Percentiles rank a stretch among this genome's conserved stretches.
phyloP scores from a whole-genome alignment of 2,888 invertebrate genomes.

The Mythimna ferrago region DNA sequence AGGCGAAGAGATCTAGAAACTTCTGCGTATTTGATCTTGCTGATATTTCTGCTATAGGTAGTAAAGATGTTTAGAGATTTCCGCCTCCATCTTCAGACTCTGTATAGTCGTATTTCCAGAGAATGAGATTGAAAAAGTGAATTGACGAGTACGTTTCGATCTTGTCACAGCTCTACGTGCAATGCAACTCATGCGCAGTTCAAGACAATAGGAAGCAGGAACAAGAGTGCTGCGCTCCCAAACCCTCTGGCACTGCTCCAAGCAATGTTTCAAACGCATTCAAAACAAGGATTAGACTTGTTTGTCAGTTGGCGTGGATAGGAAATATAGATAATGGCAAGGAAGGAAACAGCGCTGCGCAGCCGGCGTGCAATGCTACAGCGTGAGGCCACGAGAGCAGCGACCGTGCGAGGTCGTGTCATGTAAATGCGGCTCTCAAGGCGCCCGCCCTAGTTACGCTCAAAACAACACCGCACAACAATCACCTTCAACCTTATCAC shows the following conservation, averaged over 20 bases:
- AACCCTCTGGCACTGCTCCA: conserved; percentile 33
- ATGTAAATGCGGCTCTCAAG: conserved; percentile 88
- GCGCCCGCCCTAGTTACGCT: conserved; percentile 85
- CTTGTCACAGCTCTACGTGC: background rate
- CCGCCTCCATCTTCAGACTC: background rate
- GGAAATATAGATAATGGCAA: conserved; percentile 80
- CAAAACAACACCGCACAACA: conserved; percentile 59
- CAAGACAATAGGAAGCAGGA: conserved; percentile 25
- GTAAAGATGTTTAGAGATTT: background rate
- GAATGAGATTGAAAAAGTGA: background rate
- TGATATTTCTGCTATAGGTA: conserved; percentile 3
- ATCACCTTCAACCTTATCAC: conserved; percentile 67
- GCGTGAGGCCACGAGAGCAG: conserved; percentile 80
- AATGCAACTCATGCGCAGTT: conserved; percentile 31
- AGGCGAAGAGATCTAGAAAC: conserved; percentile 19
- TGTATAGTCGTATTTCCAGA: background rate
- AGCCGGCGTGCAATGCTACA: conserved; percentile 72
- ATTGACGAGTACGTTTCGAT: background rate
- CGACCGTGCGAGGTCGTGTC: conserved; percentile 86
- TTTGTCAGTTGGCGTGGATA: conserved; percentile 67
- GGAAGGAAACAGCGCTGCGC: conserved; percentile 84
- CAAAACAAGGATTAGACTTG: conserved; percentile 61
- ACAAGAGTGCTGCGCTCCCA: conserved; percentile 11
- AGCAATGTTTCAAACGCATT: conserved; percentile 43
- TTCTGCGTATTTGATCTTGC: conserved; percentile 1